A percentile compares a stretch with the other conserved stretches of the same genome.
Evolutionary conservation across 2,888 invertebrate genomes (phyloP).

Genomic region (Cecidostiba fungosa): DNA sequence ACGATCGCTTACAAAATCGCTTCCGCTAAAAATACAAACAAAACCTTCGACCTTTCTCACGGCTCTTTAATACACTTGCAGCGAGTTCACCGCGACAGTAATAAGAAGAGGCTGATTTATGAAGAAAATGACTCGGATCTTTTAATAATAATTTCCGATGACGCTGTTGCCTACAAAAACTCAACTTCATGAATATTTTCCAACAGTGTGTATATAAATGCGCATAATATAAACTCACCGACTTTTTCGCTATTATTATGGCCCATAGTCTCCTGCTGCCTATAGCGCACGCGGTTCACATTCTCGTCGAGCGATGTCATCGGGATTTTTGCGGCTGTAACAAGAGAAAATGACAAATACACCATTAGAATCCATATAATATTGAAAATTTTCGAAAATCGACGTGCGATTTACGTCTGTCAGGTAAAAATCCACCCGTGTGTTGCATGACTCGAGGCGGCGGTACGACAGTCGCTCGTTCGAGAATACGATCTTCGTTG

Average conservation of each 20-base stretch:
- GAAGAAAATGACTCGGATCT: constrained; percentile 12
- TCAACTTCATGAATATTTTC: background rate
- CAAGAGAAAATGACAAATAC: background rate
- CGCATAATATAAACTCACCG: constrained; percentile 31
- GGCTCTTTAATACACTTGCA: too few species aligned
- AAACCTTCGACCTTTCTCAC: background rate
- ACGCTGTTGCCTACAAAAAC: background rate
- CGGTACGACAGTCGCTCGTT: constrained; percentile 49
- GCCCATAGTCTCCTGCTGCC: constrained; percentile 57
- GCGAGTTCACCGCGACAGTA: too few species aligned
- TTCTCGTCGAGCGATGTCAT: constrained; percentile 79
- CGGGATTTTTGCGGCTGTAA: constrained; percentile 65
- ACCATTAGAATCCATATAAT: background rate
- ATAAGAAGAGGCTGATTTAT: constrained; percentile 6
- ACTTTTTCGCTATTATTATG: constrained; percentile 37
- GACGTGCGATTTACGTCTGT: constrained; percentile 35
- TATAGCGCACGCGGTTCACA: constrained; percentile 75
- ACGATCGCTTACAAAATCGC: background rate
- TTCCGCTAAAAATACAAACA: background rate
- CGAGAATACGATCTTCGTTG: constrained; percentile 28
- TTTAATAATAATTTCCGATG: constrained; percentile 28
- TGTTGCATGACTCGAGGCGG: constrained; percentile 53
- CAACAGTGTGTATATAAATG: background rate
- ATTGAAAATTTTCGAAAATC: too few species aligned
- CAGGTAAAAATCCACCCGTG: background rate